Percentiles rank a stretch among this genome's conserved stretches.
Evolutionary conservation across 2,888 invertebrate genomes (phyloP).

Genomic region (Pollenia griseotomentosa): DNA sequence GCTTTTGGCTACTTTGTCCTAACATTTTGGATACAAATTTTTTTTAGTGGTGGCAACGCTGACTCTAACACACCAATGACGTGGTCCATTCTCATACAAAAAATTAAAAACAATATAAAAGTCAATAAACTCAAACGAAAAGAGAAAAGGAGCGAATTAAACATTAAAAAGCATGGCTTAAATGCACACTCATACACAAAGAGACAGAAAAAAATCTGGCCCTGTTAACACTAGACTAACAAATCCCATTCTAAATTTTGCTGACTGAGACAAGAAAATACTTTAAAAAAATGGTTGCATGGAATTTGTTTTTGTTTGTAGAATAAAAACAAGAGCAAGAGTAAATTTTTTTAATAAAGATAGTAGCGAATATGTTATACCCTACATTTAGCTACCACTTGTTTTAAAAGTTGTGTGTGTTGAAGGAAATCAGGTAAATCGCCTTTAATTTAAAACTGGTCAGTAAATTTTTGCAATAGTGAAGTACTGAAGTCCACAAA

Average conservation of each 20-base stretch:
- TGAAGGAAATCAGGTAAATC: too few species aligned
- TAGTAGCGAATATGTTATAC: background rate
- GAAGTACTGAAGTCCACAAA: too few species aligned
- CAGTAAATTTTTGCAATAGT: background rate
- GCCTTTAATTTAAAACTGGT: too few species aligned
- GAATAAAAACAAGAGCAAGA: background rate
- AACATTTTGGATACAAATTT: too few species aligned
- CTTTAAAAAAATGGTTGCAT: slow-evolving; percentile 34
- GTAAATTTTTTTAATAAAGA: background rate
- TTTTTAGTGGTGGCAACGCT: too few species aligned
- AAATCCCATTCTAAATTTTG: slow-evolving; percentile 3
- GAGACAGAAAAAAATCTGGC: background rate
- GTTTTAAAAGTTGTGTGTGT: too few species aligned
- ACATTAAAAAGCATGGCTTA: background rate
- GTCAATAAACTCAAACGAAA: slow-evolving; percentile 28
- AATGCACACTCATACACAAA: background rate
- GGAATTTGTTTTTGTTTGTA: slow-evolving; percentile 16
- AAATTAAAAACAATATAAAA: slow-evolving; percentile 32
- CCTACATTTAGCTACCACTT: background rate
- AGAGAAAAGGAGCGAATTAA: slow-evolving; percentile 11
- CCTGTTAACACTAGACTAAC: slow-evolving; percentile 9
- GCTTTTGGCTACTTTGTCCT: too few species aligned
- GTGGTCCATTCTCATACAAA: slow-evolving; percentile 37
- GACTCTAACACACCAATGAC: slow-evolving; percentile 32
- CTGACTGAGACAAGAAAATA: slow-evolving; percentile 2